These are phyloP conservation scores for Aplochiton taeniatus DNA, from an alignment of 2,797 vertebrate genomes.

Conservation along the genomic window DNA sequence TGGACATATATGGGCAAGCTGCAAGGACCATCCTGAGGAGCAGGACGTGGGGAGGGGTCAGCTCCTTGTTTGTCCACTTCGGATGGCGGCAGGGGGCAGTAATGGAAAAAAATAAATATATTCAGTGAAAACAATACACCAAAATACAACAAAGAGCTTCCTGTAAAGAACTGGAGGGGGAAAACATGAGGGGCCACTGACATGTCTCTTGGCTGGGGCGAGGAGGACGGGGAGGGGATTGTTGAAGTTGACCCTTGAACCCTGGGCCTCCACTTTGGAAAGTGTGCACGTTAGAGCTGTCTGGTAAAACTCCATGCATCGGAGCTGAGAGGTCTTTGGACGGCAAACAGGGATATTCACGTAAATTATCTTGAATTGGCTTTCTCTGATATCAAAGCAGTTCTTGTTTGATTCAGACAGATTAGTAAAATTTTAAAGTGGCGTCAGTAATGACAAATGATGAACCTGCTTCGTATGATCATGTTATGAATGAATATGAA, in stretches of 20 bases:
- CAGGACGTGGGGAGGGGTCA: neutral
- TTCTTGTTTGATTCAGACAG: no score
- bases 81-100: constrained; percentile 47
- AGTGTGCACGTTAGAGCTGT: neutral
- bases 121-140: constrained; percentile 47
- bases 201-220: constrained; percentile 19
- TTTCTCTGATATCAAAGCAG: no score
- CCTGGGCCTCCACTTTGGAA: constrained; percentile 41
- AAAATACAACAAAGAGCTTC: constrained; percentile 46
- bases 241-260: constrained; percentile 61
- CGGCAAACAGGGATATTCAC: neutral
- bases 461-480: no score
- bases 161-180: constrained; percentile 46
- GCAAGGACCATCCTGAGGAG: constrained; percentile 33
- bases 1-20: constrained; percentile 78
- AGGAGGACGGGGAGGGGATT: constrained; percentile 15
- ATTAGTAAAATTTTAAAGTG: no score
- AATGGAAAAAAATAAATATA: constrained; percentile 29
- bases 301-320: neutral
- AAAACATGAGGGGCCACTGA: constrained; percentile 22
- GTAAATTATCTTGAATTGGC: no score
- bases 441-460: no score
- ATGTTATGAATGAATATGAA: no score
- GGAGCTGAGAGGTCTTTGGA: neutral
- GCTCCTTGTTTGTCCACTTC: constrained; percentile 57